A percentile compares a stretch with the other conserved stretches of the same genome.
These are phyloP conservation scores for Dryobota labecula DNA, from an alignment of 2,888 invertebrate species.

Conservation along the genomic window DNA sequence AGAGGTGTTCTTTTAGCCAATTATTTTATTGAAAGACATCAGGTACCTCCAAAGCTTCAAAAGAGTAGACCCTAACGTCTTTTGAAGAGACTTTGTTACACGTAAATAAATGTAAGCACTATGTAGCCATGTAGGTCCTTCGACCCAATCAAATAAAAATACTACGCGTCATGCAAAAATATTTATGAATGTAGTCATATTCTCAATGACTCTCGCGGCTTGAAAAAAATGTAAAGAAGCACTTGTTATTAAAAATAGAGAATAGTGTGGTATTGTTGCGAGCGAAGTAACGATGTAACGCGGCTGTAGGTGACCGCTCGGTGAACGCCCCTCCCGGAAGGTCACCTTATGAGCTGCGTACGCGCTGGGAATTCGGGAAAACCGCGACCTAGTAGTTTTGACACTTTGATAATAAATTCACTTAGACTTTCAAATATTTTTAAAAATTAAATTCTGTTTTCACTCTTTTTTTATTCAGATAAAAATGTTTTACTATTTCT, in stretches of 20 bases:
- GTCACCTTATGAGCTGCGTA: conserved; percentile 80
- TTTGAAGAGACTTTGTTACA: background rate
- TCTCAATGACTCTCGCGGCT: conserved; percentile 37
- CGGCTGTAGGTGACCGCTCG: conserved; percentile 79
- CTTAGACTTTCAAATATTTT: conserved; percentile 16
- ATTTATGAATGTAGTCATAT: conserved; percentile 24
- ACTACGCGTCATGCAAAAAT: conserved; percentile 8
- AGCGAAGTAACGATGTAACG: conserved; percentile 34
- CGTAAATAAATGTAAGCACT: background rate
- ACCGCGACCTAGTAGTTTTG: conserved; percentile 67
- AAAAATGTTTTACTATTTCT: background rate
- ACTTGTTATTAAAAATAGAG: conserved; percentile 67
- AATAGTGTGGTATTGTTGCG: conserved; percentile 63
- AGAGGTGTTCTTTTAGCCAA: background rate
- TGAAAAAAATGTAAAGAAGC: conserved; percentile 48
- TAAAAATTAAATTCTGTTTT: conserved; percentile 24
- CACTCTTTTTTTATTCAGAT: conserved; percentile 4
- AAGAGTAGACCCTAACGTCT: background rate
- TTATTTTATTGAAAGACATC: background rate
- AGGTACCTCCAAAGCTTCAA: conserved; percentile 22
- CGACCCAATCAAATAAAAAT: conserved; percentile 17
- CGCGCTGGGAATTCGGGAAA: conserved; percentile 77
- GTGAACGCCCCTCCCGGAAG: conserved; percentile 83
- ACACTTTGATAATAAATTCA: conserved; percentile 59
- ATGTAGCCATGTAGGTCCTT: background rate